Conservation (phyloP, 2,113 vertebrate genomes). For the Harpagus bidentatus region DNA sequence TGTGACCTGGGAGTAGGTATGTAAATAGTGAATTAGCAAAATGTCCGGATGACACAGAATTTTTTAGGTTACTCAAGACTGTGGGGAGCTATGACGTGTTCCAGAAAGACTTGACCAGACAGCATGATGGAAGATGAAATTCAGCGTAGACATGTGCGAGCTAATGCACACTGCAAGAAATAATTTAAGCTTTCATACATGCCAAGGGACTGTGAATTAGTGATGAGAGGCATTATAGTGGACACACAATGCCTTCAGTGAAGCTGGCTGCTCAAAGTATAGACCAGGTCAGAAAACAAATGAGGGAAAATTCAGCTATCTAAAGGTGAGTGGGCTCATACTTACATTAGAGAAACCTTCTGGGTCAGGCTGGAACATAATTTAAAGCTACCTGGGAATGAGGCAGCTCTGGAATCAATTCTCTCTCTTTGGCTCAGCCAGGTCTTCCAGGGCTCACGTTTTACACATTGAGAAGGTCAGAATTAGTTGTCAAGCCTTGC, state of each 20-base stretch:
- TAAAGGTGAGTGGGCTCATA: not conserved
- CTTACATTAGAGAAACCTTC: not conserved
- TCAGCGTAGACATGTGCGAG: constrained; percentile 61
- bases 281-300: constrained; percentile 14
- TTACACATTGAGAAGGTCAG: constrained; percentile 6
- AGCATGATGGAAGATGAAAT: constrained; percentile 72
- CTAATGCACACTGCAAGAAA: constrained; percentile 65
- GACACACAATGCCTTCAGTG: constrained; percentile 55
- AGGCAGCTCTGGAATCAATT: constrained; percentile 34
- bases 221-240: constrained; percentile 61
- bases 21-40: constrained; percentile 72
- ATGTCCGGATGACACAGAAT: constrained; percentile 67
- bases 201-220: constrained; percentile 67
- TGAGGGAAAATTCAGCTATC: not conserved
- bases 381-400: constrained; percentile 27
- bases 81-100: constrained; percentile 44
- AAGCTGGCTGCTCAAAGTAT: constrained; percentile 33
- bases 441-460: not conserved
- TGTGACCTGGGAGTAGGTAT: constrained; percentile 66
- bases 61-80: constrained; percentile 70
- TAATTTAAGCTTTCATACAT: constrained; percentile 67
- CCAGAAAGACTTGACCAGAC: constrained; percentile 67
- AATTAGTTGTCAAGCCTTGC: not conserved
- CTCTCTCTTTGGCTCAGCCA: not conserved
- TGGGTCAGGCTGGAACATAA: constrained; percentile 14